Conservation (phyloP, 2,797 vertebrate species). For the Helarctos malayanus region DNA sequence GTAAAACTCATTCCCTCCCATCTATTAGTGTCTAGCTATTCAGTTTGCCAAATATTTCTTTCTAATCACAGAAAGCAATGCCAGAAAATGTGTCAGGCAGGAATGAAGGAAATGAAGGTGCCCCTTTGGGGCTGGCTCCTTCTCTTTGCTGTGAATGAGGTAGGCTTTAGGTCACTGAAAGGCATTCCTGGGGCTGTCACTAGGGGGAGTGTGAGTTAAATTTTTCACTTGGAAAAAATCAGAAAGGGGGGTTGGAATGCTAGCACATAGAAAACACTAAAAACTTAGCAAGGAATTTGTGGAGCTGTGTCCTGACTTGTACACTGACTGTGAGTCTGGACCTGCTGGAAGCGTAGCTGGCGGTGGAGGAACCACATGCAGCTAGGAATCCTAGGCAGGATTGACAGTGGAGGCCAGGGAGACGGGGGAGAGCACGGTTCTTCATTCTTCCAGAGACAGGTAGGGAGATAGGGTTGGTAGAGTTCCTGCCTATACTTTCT, state of each 20-base stretch:
- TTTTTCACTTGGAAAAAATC: conserved; percentile 59
- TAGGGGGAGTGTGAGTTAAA: conserved; percentile 80
- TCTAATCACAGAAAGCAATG: not conserved
- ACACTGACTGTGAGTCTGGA: not conserved
- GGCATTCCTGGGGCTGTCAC: conserved; percentile 51
- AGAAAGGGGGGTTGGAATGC: not conserved
- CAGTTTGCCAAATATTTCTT: not conserved
- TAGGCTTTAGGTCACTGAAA: not conserved
- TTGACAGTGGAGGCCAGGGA: not conserved
- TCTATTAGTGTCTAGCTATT: not conserved
- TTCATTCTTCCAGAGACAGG: not conserved
- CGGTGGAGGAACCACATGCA: not conserved
- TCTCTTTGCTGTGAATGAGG: not conserved
- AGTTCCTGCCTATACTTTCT: not conserved
- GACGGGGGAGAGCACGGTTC: not conserved
- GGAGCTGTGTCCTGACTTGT: not conserved
- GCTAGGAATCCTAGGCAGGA: not conserved
- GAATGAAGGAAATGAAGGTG: not conserved
- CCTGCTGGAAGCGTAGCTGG: not conserved
- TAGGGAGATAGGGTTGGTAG: not conserved
- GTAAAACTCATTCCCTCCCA: not conserved
- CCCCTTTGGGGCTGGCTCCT: not conserved
- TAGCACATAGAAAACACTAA: conserved; percentile 39
- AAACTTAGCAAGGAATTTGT: conserved; percentile 1
- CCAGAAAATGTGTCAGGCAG: not conserved